A percentile compares a stretch with the other conserved stretches of the same genome.
Evolutionary conservation across 2,888 invertebrate genomes (phyloP).

Genomic region (Pheosia tremula): DNA sequence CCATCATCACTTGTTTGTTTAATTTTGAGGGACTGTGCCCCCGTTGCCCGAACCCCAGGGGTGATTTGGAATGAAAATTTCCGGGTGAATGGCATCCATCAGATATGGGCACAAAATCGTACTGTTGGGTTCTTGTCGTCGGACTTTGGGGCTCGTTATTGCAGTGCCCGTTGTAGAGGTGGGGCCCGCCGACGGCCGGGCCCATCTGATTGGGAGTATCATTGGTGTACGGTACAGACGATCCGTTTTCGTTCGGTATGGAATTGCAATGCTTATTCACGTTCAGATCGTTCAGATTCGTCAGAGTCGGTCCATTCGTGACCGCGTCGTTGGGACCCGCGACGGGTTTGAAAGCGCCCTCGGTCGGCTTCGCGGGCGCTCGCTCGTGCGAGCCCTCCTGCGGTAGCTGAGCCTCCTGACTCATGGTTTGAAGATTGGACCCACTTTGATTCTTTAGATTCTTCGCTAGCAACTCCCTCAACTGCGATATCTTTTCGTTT

Average conservation of each 20-base stretch:
- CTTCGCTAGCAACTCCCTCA: slow-evolving; percentile 88
- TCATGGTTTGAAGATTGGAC: slow-evolving; percentile 53
- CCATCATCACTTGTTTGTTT: slow-evolving; percentile 65
- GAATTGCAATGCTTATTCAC: slow-evolving; percentile 53
- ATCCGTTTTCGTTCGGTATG: slow-evolving; percentile 60
- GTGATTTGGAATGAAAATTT: slow-evolving; percentile 76
- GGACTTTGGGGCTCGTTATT: slow-evolving; percentile 88
- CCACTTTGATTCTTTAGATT: slow-evolving; percentile 84
- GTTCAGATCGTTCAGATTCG: slow-evolving; percentile 46
- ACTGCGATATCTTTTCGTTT: slow-evolving; percentile 88
- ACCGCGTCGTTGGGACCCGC: slow-evolving; percentile 43
- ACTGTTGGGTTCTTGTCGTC: slow-evolving; percentile 90
- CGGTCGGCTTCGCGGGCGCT: slow-evolving; percentile 49
- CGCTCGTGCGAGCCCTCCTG: slow-evolving; percentile 52
- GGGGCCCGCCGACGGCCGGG: slow-evolving; percentile 48
- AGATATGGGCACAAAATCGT: slow-evolving; percentile 94
- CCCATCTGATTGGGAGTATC: slow-evolving; percentile 50
- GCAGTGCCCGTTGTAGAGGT: slow-evolving; percentile 68
- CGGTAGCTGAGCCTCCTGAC: slow-evolving; percentile 50
- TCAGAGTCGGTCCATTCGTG: slow-evolving; percentile 49
- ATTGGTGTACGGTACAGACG: slow-evolving; percentile 49
- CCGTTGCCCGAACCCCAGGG: slow-evolving; percentile 67
- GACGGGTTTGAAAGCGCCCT: slow-evolving; percentile 69
- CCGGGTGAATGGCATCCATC: slow-evolving; percentile 89
- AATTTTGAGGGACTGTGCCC: slow-evolving; percentile 70